Conservation (phyloP, 2,888 invertebrate genomes). For the Antheraea assamensis region DNA sequence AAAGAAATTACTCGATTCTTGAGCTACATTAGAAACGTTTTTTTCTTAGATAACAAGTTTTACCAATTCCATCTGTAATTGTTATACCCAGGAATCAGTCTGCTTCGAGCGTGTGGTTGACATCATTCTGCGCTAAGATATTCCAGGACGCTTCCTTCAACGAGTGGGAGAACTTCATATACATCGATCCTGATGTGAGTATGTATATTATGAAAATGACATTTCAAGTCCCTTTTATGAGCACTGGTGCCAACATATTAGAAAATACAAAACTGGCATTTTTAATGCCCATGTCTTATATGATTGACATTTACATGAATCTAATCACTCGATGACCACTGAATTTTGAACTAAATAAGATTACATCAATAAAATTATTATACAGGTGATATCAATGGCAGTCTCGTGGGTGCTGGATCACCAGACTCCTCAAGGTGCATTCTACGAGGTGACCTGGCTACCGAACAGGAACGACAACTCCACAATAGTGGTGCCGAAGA, state of each 20-base stretch:
- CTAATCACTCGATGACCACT: not conserved
- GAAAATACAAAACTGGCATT: not conserved
- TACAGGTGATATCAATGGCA: slow-evolving; percentile 88
- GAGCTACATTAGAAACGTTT: too few species aligned
- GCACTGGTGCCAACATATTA: not conserved
- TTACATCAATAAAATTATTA: not conserved
- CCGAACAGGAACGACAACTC: slow-evolving; percentile 95
- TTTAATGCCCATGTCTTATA: too few species aligned
- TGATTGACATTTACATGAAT: too few species aligned
- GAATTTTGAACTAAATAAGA: not conserved
- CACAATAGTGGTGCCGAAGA: slow-evolving; percentile 79
- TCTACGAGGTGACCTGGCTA: slow-evolving; percentile 93
- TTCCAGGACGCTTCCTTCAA: slow-evolving; percentile 97
- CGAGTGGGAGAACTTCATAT: slow-evolving; percentile 98
- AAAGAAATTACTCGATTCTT: too few species aligned
- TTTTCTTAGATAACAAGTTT: too few species aligned
- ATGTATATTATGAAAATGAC: slow-evolving; percentile 24
- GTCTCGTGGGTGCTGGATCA: slow-evolving; percentile 93
- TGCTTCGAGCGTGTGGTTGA: slow-evolving; percentile 94
- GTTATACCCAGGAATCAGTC: slow-evolving; percentile 88
- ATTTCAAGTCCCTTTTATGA: not conserved
- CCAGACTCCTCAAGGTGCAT: slow-evolving; percentile 93
- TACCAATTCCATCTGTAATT: not conserved
- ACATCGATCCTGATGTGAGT: slow-evolving; percentile 92
- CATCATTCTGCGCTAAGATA: slow-evolving; percentile 93